Evolutionary conservation across 2,888 invertebrate genomes (phyloP).

Genomic region (Nymphalis urticae): DNA sequence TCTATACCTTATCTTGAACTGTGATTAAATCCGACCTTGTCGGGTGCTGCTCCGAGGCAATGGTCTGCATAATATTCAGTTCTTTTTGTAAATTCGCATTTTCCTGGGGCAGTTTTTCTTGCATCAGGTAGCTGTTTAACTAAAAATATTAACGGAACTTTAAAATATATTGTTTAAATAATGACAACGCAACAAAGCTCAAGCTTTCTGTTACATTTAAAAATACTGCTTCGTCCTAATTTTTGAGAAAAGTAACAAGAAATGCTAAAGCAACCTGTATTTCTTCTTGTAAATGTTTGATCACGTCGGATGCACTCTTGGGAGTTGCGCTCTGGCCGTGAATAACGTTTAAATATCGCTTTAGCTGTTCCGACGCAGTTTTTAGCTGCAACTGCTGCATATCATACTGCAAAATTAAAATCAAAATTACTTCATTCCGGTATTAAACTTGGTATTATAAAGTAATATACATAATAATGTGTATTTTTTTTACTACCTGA

Average conservation of each 20-base stretch:
- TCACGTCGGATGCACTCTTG: constrained; percentile 83
- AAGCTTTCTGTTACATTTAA: too few relatives aligned
- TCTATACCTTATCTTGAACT: constrained; percentile 82
- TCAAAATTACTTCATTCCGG: not conserved
- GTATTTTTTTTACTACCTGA: constrained; percentile 54
- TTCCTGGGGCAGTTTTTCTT: constrained; percentile 91
- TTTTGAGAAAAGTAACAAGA: constrained; percentile 24
- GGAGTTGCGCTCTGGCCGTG: constrained; percentile 76
- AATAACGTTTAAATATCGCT: constrained; percentile 83
- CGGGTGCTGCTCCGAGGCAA: constrained; percentile 84
- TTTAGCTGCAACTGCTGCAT: constrained; percentile 74
- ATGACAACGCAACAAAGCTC: not conserved
- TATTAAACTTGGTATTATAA: not conserved
- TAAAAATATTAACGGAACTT: constrained; percentile 44
- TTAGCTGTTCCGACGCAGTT: constrained; percentile 80
- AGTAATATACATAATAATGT: too few relatives aligned
- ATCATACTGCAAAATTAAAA: constrained; percentile 60
- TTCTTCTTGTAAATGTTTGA: constrained; percentile 89
- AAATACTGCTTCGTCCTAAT: too few relatives aligned
- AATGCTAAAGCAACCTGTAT: constrained; percentile 75
- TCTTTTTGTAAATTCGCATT: constrained; percentile 83
- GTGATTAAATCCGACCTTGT: constrained; percentile 84
- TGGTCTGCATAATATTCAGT: constrained; percentile 85
- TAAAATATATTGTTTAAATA: not conserved
- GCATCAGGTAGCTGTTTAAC: constrained; percentile 87